phyloP scores from a whole-genome alignment of 2,888 invertebrate genomes.

The Dioctria rufipes region DNA sequence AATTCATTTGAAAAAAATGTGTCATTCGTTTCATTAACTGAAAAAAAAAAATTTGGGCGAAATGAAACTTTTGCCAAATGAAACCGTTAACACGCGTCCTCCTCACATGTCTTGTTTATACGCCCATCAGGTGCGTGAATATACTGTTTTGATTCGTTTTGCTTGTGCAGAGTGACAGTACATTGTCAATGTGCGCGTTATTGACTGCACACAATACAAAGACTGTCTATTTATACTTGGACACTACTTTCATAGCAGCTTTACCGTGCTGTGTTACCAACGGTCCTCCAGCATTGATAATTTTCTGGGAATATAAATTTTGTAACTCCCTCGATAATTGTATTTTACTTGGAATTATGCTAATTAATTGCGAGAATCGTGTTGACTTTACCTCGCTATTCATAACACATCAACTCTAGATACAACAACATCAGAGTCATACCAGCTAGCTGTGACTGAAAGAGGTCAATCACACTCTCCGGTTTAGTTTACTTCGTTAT shows the following conservation, averaged over 20 bases:
- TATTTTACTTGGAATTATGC: conserved; percentile 33
- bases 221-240: no score
- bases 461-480: conserved; percentile 28
- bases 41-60: conserved; percentile 15
- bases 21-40: not conserved
- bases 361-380: conserved; percentile 39
- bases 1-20: conserved; percentile 26
- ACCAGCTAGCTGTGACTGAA: not conserved
- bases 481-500: not conserved
- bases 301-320: conserved; percentile 28
- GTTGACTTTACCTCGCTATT: not conserved
- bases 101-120: not conserved
- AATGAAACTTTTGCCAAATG: not conserved
- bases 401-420: no score
- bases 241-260: no score
- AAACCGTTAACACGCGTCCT: not conserved
- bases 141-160: not conserved
- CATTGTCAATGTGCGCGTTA: no score
- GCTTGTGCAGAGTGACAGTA: not conserved
- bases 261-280: no score
- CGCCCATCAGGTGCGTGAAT: not conserved
- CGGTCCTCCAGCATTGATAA: not conserved
- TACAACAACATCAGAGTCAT: no score
- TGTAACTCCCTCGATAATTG: conserved; percentile 19
- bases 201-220: no score